Base-by-base conservation (phyloP, 2,888 invertebrate species). In the Carcina quercana region DNA sequence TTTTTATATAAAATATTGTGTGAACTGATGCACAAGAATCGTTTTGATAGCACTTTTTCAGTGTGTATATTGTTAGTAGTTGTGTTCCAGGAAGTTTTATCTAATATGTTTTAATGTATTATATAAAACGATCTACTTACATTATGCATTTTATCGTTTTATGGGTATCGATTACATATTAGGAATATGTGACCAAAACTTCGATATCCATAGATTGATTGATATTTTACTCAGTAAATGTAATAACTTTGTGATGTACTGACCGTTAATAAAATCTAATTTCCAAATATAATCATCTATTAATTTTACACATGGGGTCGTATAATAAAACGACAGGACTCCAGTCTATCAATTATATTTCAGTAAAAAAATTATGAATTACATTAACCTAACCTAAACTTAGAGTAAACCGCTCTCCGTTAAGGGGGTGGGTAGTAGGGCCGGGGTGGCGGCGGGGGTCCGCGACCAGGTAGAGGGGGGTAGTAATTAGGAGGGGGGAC, bases 381-480 rank as follows among this genome's bases (percentile, higher is more conserved):
- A 50, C 50, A 50, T 36, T 13, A 13, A 28, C 14, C 30, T 30
- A 29, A 27, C 30, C 29, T 34, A 13, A 31, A 26, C 35, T 37
- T 30, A 40, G 27, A 32, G 28, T 21, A 28, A 33, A 21, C 40
- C 45, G 39, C 43, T 45, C 28, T 37, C 47, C 43, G 52, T 70
- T 70, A 82, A 37, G 79, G 74, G 19, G 83, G 82, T 30, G 76
- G 82, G 43, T 76, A 82, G 43, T 80, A 83, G 1, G 79, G 75
- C 19, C 80, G 48, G 11, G 59, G 67, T 28, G 74, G 75, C 5
- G 62, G 72, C 0, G 66, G 59, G 0, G 53, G 57, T 0, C 60
- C 59, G 15, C 62, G 55, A 1, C 63, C 60, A 0, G 61, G 60
- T 13, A 64, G 38, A 1, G 68, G 64, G 3, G 72, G 62, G 53